Base-by-base conservation (phyloP, 2,888 invertebrate genomes). In the Pseudoips prasinana region DNA sequence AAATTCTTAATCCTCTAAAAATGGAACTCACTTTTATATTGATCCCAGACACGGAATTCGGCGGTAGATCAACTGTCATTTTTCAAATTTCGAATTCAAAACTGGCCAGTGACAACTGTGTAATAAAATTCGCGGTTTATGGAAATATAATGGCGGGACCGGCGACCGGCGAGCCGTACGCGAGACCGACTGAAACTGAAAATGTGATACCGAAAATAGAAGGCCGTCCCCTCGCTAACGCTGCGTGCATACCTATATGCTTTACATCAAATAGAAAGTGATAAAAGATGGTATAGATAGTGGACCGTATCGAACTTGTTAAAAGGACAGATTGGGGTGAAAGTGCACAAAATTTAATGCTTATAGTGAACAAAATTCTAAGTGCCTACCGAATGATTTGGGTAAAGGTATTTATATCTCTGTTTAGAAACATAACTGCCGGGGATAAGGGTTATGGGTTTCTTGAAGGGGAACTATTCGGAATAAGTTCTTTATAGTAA, bases 131-230 rank as follows among this genome's bases (percentile, higher is more conserved):
- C 62, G 58, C 65, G 62, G 57, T 63, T 43, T 17, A 25, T 26
- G 36, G 25, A 34, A 23, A 32, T 37, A 58, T 58, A 58, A 51
- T 50, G 52, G 51, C 62, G 63, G 46, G 51, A 45, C 70, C 64
- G 68, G 74, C 80, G 75, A 70, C 79, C 69, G 67, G 62, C 76
- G n/a, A n/a, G 77, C 71, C 73, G 61, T 52, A 57, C 76, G 70
- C 80, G 75, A 66, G 61, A 56, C 67, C 53, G 48, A 62, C 78
- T 82, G 82, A 68, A 80, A 84, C 85, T 86, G 87, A 85, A 84
- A 85, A 72, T 76, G 73, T 65, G 66, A 64, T 55, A 70, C 83
- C 81, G 66, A 82, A 87, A 87, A 88, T 87, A 87, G 84, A 80
- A 74, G 72, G 30, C 10, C 64, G 62, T 70, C 71, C 76, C 83